These are phyloP conservation scores for Hydrocynus forskahlii DNA, from an alignment of 2,797 vertebrate genomes.

Conservation along the genomic window DNA sequence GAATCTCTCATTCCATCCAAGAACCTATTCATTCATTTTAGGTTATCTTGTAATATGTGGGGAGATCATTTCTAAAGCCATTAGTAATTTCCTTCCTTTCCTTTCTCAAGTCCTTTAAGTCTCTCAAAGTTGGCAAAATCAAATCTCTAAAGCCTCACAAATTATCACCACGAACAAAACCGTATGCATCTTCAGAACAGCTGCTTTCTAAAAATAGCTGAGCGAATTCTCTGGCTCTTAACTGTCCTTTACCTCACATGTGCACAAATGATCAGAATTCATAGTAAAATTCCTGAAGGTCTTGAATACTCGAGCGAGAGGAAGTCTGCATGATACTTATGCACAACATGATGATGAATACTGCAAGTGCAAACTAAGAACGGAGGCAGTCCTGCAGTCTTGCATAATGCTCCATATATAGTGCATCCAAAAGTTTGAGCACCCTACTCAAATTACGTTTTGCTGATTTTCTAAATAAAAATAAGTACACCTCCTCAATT, in stretches of 20 bases:
- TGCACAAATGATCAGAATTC: background rate
- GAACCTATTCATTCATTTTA: background rate
- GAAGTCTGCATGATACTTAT: too few species aligned
- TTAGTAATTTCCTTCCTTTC: background rate
- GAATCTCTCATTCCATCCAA: background rate
- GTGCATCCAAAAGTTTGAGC: too few species aligned
- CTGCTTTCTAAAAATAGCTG: background rate
- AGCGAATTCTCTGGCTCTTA: background rate
- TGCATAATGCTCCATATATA: background rate
- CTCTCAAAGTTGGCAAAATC: background rate
- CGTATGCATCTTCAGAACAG: background rate
- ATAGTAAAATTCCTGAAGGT: background rate
- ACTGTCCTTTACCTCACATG: background rate
- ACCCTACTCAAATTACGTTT: too few species aligned
- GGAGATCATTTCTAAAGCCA: background rate
- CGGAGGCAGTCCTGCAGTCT: background rate
- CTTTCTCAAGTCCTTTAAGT: background rate
- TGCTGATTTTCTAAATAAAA: too few species aligned
- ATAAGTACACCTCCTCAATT: too few species aligned
- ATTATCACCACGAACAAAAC: background rate
- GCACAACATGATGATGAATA: background rate
- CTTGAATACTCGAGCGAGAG: background rate
- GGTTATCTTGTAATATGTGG: background rate
- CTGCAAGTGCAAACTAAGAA: background rate
- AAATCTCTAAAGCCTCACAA: background rate